These are phyloP conservation scores for Drosophila sucinea DNA, from an alignment of 1,140 invertebrate species.

Conservation along the genomic window DNA sequence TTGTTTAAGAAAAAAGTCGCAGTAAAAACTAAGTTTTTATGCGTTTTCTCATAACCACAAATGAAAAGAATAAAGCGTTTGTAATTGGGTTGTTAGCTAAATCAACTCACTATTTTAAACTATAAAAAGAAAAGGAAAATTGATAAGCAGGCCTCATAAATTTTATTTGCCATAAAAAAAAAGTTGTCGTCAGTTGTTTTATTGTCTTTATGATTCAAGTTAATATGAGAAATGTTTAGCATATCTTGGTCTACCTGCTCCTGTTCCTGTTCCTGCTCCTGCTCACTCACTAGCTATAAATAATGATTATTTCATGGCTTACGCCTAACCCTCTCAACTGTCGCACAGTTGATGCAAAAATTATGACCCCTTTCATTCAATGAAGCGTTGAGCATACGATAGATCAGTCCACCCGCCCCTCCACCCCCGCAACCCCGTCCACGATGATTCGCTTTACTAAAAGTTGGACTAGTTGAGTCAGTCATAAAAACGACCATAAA, in stretches of 20 bases:
- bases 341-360: slow-evolving; percentile 37
- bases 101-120: not conserved
- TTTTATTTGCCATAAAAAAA: slow-evolving; percentile 1
- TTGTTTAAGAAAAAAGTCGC: too few species aligned
- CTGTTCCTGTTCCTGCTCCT: too few species aligned
- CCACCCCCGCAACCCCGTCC: not conserved
- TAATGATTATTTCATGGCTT: slow-evolving; percentile 42
- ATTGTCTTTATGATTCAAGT: slow-evolving; percentile 22
- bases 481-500: slow-evolving; percentile 53
- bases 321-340: slow-evolving; percentile 22
- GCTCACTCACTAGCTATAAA: slow-evolving; percentile 18
- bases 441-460: not conserved
- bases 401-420: not conserved
- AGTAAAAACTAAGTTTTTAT: too few species aligned
- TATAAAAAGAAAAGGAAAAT: not conserved
- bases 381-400: slow-evolving; percentile 45
- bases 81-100: too few species aligned
- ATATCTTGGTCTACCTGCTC: slow-evolving; percentile 19
- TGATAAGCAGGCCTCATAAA: not conserved
- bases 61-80: too few species aligned
- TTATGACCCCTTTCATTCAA: slow-evolving; percentile 56
- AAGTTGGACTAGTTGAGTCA: slow-evolving; percentile 35
- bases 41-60: too few species aligned
- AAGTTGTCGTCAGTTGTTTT: slow-evolving; percentile 21
- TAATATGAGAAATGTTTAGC: slow-evolving; percentile 9